phyloP scores from a whole-genome alignment of 2,888 invertebrate genomes.

The Mylabris sibirica region DNA sequence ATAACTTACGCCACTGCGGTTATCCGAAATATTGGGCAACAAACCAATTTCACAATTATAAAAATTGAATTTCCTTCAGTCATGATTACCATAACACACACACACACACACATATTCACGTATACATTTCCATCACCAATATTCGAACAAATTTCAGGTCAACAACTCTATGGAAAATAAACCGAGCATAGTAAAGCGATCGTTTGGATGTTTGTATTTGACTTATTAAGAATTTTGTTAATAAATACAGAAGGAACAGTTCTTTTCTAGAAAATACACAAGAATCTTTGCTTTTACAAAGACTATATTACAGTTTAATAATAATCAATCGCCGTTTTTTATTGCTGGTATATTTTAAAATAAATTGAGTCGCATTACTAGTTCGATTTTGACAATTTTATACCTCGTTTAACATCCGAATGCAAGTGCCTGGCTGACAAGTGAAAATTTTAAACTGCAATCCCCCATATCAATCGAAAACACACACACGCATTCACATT shows the following conservation, averaged over 20 bases:
- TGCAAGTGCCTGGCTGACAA: background rate
- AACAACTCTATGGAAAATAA: background rate
- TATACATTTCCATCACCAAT: background rate
- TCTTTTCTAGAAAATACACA: background rate
- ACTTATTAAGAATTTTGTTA: background rate
- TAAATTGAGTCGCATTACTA: constrained; percentile 1
- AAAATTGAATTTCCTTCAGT: background rate
- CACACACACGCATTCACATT: constrained; percentile 8
- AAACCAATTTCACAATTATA: too few species aligned
- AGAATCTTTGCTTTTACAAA: background rate
- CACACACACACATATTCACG: background rate
- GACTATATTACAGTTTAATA: background rate
- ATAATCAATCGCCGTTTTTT: background rate
- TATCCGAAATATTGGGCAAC: too few species aligned
- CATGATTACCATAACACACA: background rate
- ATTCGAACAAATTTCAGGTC: constrained; percentile 1
- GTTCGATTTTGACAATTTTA: constrained; percentile 5
- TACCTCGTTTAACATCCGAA: background rate
- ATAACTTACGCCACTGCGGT: too few species aligned
- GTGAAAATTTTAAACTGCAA: constrained; percentile 1
- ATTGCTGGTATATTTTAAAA: background rate
- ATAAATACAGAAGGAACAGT: background rate
- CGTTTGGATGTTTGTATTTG: background rate
- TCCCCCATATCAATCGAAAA: constrained; percentile 13
- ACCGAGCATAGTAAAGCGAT: background rate